phyloP scores from a whole-genome alignment of 1,140 invertebrate species.

The Drosophila melanica region DNA sequence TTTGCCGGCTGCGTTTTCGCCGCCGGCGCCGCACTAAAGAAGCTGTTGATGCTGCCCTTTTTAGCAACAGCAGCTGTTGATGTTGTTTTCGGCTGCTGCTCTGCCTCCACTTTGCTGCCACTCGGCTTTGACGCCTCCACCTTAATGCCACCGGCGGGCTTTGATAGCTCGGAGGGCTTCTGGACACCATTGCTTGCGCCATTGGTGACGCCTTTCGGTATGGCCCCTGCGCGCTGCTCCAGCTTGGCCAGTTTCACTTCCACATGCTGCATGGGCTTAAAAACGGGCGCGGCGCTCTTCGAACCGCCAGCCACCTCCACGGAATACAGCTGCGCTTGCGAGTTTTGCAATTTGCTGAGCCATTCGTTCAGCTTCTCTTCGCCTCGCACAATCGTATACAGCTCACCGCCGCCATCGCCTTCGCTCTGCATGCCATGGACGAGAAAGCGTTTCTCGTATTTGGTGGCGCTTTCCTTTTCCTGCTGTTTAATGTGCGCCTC shows the following conservation, averaged over 20 bases:
- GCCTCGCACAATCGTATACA: constrained; percentile 70
- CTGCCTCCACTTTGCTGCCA: constrained; percentile 28
- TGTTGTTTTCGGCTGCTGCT: constrained; percentile 41
- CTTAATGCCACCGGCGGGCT: constrained; percentile 16
- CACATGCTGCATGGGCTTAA: constrained; percentile 69
- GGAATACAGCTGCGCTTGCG: constrained; percentile 64
- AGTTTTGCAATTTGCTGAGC: constrained; percentile 66
- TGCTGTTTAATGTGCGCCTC: constrained; percentile 60
- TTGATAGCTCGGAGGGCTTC: constrained; percentile 4
- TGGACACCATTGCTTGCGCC: constrained; percentile 36
- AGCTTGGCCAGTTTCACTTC: constrained; percentile 53
- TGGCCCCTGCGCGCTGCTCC: constrained; percentile 24
- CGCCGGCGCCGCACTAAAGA: constrained; percentile 55
- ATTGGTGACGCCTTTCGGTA: constrained; percentile 26
- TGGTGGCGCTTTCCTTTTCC: constrained; percentile 31
- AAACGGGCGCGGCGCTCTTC: constrained; percentile 62
- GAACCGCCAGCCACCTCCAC: constrained; percentile 76
- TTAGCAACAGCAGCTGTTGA: constrained; percentile 41
- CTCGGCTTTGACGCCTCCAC: constrained; percentile 18
- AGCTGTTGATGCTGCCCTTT: constrained; percentile 69
- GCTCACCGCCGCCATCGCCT: constrained; percentile 34
- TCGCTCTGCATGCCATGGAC: constrained; percentile 57
- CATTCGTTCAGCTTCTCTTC: constrained; percentile 69
- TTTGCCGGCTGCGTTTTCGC: constrained; percentile 47
- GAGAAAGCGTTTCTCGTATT: constrained; percentile 70